Evolutionary conservation across 2,888 invertebrate genomes (phyloP), one percentile per base, ranked within the genome.

Genomic region (Pachycephus smyrnensis): DNA sequence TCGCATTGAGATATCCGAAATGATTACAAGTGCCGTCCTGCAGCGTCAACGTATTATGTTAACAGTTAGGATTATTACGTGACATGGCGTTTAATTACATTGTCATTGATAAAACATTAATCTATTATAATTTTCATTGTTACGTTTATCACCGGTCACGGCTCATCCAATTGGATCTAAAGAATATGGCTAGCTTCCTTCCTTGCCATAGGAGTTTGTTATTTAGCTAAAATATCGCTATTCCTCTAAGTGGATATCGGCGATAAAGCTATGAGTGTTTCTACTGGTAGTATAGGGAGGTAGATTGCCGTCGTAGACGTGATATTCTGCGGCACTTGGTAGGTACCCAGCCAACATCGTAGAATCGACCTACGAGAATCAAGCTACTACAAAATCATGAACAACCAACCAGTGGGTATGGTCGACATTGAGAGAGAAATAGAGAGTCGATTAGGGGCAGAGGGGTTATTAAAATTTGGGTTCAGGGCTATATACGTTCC

Each of bases 261-360:
- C 71, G 71, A 71, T 32, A 71, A 71, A 71, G 71, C 31, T 71
- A 71, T 32, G 15, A 11, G 71, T 71, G 32, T 32, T 71, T 79
- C 80, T 80, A 78, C 76, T 32, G 32, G 73, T 77, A 80, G 77
- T 75, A 79, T 80, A 80, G 82, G 83, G 84, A 84, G 84, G 84
- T 84, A 84, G 84, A 83, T 84, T 84, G 84, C 82, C 81, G 79
- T 83, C 77, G 80, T 78, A 81, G 81, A 74, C 33, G 55, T n/a
- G 40, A 71, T 71, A 71, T 71, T 32, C 32, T 32, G 71, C 71
- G 71, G 71, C 30, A 71, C 30, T 71, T 71, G 30, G 71, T 40
- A 40, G 40, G 40, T 40, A 40, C 40, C 23, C 40, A 40, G 23
- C 23, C 40, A 40, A 40, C 40, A 23, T 40, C 40, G 40, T 40